Percentiles rank a stretch among this genome's conserved stretches.
phyloP scores from a whole-genome alignment of 2,797 vertebrate genomes.

The Cossypha dichroa region DNA sequence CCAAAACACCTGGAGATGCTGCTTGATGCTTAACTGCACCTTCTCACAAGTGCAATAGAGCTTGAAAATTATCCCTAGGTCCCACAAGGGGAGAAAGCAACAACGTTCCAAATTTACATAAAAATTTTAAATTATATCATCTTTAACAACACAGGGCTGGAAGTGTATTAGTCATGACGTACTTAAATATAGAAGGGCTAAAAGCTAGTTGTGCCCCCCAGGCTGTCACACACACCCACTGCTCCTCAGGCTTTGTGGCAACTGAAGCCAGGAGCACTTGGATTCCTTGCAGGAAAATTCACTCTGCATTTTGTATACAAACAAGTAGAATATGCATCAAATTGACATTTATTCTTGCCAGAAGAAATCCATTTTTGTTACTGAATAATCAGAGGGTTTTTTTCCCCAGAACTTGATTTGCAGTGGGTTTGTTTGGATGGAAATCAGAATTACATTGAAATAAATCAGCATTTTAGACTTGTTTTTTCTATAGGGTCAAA shows the following conservation, averaged over 20 bases:
- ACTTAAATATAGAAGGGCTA: background rate
- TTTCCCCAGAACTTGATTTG: background rate
- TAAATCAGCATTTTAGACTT: background rate
- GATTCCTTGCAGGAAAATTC: background rate
- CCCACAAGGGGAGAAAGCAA: background rate
- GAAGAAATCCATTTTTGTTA: background rate
- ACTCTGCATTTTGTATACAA: background rate
- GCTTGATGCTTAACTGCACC: background rate
- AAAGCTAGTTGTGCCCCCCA: background rate
- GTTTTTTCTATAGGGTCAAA: background rate
- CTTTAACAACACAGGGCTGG: background rate
- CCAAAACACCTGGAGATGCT: background rate
- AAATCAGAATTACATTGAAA: background rate
- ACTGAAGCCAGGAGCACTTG: background rate
- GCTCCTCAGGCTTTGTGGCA: background rate
- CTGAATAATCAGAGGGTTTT: background rate
- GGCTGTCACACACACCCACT: background rate
- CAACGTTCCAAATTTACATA: fast-evolving
- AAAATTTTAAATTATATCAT: background rate
- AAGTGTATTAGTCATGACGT: background rate
- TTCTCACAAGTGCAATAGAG: background rate
- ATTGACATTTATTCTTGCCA: background rate
- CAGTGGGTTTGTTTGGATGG: background rate
- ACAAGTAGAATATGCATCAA: background rate
- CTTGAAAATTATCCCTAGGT: background rate